Conservation (phyloP, 2,888 invertebrate genomes). For the Idaea dimidiata region DNA sequence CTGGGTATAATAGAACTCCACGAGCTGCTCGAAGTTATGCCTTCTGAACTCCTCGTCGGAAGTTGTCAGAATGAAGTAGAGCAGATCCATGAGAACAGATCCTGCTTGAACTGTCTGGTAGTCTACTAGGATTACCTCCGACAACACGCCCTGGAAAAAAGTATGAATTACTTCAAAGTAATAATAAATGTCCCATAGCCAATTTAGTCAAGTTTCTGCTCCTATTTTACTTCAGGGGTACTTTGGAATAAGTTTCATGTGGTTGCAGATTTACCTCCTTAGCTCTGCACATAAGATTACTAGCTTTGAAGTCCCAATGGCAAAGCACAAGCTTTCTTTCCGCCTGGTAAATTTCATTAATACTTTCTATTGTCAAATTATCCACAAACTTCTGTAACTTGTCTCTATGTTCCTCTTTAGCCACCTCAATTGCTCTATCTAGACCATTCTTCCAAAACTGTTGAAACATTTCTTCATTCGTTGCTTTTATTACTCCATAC, state of each 20-base stretch:
- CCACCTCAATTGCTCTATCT: constrained; percentile 16
- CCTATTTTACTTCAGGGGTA: background rate
- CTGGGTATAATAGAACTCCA: constrained; percentile 43
- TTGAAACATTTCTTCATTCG: constrained; percentile 15
- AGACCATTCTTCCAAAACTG: background rate
- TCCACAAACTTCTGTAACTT: background rate
- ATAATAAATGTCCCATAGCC: too few species aligned
- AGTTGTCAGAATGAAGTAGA: constrained; percentile 48
- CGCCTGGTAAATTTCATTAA: background rate
- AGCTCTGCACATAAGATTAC: background rate
- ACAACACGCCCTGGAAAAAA: constrained; percentile 23
- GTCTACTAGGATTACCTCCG: constrained; percentile 41
- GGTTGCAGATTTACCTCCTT: background rate
- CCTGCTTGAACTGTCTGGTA: constrained; percentile 50
- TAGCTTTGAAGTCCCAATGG: constrained; percentile 1
- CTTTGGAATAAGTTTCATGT: background rate
- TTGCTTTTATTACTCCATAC: background rate
- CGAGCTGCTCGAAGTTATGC: constrained; percentile 36
- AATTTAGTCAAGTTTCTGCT: constrained; percentile 16
- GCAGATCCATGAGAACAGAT: constrained; percentile 40
- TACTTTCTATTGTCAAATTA: background rate
- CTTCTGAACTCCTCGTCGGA: constrained; percentile 46
- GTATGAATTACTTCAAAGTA: background rate
- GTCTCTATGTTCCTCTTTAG: constrained; percentile 16
- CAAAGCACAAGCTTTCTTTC: background rate